Base-by-base conservation (phyloP, 2,113 vertebrate species). In the Anhinga rufa region DNA sequence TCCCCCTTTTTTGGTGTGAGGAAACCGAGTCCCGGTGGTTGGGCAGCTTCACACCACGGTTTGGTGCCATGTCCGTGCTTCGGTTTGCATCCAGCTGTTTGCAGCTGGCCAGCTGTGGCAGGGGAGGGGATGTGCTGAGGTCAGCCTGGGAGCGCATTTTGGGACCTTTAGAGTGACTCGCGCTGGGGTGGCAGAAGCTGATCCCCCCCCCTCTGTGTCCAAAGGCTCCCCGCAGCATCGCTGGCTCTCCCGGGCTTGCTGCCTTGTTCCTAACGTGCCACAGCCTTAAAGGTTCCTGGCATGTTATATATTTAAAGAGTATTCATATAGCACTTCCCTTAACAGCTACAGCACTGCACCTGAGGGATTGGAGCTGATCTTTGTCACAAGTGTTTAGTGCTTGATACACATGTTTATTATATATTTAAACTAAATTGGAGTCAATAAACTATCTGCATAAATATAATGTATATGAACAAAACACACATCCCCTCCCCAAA, bases 371-470 rank as follows among this genome's bases (percentile, higher is more conserved):
- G 91, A 90, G 86, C 65, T 68, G 71, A 94, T 95, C 94, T 94
- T 94, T 95, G 91, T 96, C 91, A 81, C 72, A 88, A 95, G 83
- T 88, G 68, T 82, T 92, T 94, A 90, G 85, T 54, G 92, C 91
- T 97, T 95, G 82, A 88, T 94, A 76, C 58, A 25, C 58, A 55
- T 88, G 75, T 93, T 97, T 96, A 92, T 95, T 97, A 89, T 84
- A 70, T 65, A 96, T 97, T 94, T 97, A 76, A 90, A 21, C 51
- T 93, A 94, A 96, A 95, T 95, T 93, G 71, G 85, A 91, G 68
- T 96, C 96, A 96, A 74, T 96, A 97, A 92, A 86, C 94, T 96
- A 97, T 95, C 88, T 92, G 85, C 91, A 88, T 96, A 97, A 96
- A 91, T 94, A 86, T 83, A 93, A 94, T 66, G 54, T 91, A 49